Base-by-base conservation (phyloP, 2,797 vertebrate genomes). In the Anguilla marmorata region DNA sequence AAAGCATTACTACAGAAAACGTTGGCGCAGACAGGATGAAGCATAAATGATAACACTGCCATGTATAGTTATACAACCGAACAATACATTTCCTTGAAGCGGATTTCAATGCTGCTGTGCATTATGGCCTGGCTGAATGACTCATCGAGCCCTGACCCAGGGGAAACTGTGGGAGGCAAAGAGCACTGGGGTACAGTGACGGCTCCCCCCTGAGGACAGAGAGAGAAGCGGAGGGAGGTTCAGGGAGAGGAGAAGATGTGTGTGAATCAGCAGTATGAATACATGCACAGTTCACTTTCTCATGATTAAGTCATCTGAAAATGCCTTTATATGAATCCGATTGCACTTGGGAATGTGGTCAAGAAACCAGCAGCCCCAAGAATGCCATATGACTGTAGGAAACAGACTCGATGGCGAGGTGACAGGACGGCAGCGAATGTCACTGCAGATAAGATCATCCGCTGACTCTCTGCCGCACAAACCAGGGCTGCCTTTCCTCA, bases 81-180 rank as follows among this genome's bases (percentile, higher is more conserved):
- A 82, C 48, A 50, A 82, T 41, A 79, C 74, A 7, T 82, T 82
- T 45, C 41, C 79, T 48, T 50, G 45, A 82, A 50, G 79, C 79
- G 12, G 41, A 82, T 48, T 82, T 82, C 1, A 79, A 19, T 41
- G 37, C 33, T 79, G 37, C 74, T 16, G 45, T 48, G 41, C 45
- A 82, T 9, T 82, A 5, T 82, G 79, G 79, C 11, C 21, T 19
- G 24, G 79, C 41, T 45, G 8, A 82, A 82, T 82, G 79, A 82
- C 41, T 82, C 41, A 82, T 50, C 79, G 0, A 7, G 79, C 19
- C 2, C 41, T 24, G 79, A 14, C 0, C 19, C 41, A 82, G 27
- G 21, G 41, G 45, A 50, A 50, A 82, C 19, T 21, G 69, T 19
- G 37, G 76, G 14, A 82, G 21, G 41, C 37, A n/a, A 24, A 82